These are phyloP conservation scores for Sus scrofa DNA, from an alignment of 2,113 vertebrate species.

Conservation along the genomic window DNA sequence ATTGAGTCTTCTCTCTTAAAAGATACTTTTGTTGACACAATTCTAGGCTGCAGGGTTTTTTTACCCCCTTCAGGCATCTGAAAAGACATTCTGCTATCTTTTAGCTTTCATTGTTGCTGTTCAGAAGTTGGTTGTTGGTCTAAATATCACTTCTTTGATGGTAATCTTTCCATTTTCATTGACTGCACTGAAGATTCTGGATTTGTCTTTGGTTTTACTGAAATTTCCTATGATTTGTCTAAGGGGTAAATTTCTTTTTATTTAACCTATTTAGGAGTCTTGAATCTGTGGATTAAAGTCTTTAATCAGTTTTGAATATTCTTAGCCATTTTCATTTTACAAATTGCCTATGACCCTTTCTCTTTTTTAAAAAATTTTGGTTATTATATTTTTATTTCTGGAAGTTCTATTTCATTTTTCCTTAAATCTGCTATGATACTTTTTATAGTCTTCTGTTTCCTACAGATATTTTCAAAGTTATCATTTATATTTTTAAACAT, in stretches of 20 bases:
- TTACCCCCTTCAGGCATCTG: not conserved
- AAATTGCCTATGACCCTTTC: not conserved
- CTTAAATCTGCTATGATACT: not conserved
- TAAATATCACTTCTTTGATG: not conserved
- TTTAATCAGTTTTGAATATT: slow-evolving; percentile 12
- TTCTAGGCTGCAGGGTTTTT: not conserved
- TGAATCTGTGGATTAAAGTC: not conserved
- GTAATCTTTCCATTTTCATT: slow-evolving; percentile 23
- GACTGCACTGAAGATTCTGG: not conserved
- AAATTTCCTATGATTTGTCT: slow-evolving; percentile 15
- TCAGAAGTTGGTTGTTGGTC: not conserved
- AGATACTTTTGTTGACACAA: not conserved
- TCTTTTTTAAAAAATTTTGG: not conserved
- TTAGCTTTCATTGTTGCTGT: slow-evolving; percentile 7
- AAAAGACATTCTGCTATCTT: slow-evolving; percentile 14
- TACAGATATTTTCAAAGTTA: not conserved
- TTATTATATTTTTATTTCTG: slow-evolving; percentile 13
- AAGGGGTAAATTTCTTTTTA: slow-evolving; percentile 3
- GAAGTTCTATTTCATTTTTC: not conserved
- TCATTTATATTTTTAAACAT: slow-evolving; percentile 13
- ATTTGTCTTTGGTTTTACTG: not conserved
- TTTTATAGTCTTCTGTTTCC: not conserved
- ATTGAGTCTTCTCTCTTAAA: not conserved
- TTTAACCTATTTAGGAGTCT: not conserved
- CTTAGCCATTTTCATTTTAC: not conserved